Conservation (phyloP, 2,113 vertebrate species). For the Prochilodus magdalenae region DNA sequence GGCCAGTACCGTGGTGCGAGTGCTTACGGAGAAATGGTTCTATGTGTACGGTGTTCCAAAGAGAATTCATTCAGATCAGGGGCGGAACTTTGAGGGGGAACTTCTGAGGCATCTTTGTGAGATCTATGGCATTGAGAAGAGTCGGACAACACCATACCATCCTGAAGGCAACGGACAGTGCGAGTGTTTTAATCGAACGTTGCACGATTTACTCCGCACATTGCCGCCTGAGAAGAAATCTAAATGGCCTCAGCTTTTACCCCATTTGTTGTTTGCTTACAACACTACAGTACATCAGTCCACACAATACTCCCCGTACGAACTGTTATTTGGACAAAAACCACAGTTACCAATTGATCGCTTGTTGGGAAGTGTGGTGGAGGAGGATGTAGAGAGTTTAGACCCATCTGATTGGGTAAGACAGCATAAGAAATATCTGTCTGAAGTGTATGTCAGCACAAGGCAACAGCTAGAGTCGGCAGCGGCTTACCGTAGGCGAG, state of each 20-base stretch:
- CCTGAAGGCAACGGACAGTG: slow-evolving; percentile 2
- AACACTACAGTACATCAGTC: slow-evolving; percentile 5
- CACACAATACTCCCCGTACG: neutral
- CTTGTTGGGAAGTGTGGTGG: neutral
- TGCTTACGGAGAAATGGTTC: neutral
- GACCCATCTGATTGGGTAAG: too few species aligned
- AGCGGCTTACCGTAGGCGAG: too few species aligned
- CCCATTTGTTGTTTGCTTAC: neutral
- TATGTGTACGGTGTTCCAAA: neutral
- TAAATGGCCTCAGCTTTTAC: neutral
- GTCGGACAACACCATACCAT: neutral
- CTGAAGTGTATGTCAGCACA: too few species aligned
- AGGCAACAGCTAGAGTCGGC: too few species aligned
- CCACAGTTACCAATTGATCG: neutral
- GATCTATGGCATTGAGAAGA: neutral
- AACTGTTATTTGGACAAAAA: slow-evolving; percentile 6
- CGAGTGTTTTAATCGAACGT: neutral
- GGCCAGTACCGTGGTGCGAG: neutral
- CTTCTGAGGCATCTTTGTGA: neutral
- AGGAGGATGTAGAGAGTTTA: too few species aligned
- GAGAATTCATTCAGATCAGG: slow-evolving; percentile 7
- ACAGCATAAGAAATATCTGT: too few species aligned
- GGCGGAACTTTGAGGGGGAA: neutral
- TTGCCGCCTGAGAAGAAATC: neutral
- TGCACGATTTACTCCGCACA: neutral